Percentiles rank a stretch among this genome's conserved stretches.
Conservation (phyloP, 1,140 invertebrate species). For the Temnothorax curvispinosus region DNA sequence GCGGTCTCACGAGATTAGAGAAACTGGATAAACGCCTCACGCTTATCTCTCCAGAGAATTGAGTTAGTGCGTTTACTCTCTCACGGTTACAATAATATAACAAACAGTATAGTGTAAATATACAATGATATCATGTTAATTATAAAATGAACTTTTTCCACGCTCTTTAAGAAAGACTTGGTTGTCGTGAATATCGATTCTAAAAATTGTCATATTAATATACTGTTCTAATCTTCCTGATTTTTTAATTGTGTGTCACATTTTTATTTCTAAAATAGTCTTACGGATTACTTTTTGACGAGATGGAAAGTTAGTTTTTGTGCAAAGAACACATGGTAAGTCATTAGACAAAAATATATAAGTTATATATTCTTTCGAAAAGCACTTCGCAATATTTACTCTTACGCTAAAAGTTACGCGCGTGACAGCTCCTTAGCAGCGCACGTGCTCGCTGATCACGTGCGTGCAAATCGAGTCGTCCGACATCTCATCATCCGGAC, state of each 20-base stretch:
- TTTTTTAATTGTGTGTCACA: background rate
- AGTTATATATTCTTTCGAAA: background rate
- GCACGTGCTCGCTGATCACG: constrained; percentile 41
- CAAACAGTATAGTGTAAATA: background rate
- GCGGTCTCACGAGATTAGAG: background rate
- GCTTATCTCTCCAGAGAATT: background rate
- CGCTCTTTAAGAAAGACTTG: background rate
- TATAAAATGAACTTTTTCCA: background rate
- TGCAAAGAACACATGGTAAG: background rate
- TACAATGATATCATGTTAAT: background rate
- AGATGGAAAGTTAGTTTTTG: background rate
- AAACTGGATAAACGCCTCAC: background rate
- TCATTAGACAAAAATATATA: background rate
- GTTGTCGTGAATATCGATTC: background rate
- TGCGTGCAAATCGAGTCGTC: constrained; percentile 57
- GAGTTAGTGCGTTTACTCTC: background rate
- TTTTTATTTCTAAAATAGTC: background rate
- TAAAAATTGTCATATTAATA: background rate
- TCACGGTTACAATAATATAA: background rate
- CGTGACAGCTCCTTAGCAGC: constrained; percentile 20
- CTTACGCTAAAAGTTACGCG: constrained; percentile 3
- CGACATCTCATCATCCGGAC: background rate
- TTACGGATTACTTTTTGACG: background rate
- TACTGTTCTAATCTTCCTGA: background rate
- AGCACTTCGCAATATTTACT: background rate